Percentiles rank a stretch among this genome's conserved stretches.
phyloP scores from a whole-genome alignment of 2,113 vertebrate species.

The Neomonachus schauinslandi region DNA sequence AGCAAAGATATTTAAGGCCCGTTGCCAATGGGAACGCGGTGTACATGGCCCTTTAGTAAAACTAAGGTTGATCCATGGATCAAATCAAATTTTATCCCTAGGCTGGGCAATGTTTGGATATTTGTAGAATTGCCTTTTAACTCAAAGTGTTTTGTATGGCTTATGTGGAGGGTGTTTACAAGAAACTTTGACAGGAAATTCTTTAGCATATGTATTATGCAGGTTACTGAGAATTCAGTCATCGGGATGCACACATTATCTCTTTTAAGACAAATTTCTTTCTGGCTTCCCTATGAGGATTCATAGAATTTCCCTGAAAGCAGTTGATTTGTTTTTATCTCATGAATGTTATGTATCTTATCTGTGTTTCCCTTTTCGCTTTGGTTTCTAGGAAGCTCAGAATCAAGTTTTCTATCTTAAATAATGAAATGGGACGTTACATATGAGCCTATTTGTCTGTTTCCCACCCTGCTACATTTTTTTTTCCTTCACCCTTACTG shows the following conservation, averaged over 20 bases:
- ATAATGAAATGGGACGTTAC: neutral
- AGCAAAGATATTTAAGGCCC: neutral
- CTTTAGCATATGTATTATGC: neutral
- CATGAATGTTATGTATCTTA: neutral
- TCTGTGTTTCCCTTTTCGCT: neutral
- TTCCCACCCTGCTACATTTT: neutral
- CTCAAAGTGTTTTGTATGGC: neutral
- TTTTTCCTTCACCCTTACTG: neutral
- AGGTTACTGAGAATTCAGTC: neutral
- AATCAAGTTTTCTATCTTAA: slow-evolving; percentile 29
- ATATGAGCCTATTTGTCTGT: neutral
- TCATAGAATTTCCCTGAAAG: neutral
- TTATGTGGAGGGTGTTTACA: neutral
- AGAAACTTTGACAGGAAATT: neutral
- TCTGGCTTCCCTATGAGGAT: neutral
- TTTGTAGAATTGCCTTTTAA: neutral
- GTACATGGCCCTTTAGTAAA: neutral
- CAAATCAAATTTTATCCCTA: neutral
- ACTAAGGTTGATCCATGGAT: neutral
- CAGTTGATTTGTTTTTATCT: neutral
- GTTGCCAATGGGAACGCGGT: neutral
- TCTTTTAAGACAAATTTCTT: neutral
- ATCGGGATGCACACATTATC: neutral
- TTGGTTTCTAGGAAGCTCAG: slow-evolving; percentile 50
- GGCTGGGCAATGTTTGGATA: neutral